These are phyloP conservation scores for Idaea dimidiata DNA, from an alignment of 2,888 invertebrate genomes.

Conservation along the genomic window DNA sequence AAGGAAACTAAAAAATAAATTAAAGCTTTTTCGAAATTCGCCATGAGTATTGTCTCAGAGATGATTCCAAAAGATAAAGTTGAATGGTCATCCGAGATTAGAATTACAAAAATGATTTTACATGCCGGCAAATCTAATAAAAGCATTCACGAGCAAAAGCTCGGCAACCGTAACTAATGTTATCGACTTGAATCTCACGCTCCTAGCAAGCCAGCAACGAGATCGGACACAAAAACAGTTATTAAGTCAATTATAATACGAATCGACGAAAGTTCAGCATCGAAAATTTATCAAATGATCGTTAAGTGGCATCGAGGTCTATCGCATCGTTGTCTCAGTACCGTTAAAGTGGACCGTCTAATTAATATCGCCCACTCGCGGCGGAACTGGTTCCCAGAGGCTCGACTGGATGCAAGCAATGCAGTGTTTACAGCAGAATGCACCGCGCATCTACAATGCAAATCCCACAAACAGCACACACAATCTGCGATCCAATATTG, in stretches of 20 bases:
- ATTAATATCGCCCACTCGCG: slow-evolving; percentile 73
- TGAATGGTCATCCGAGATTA: slow-evolving; percentile 5
- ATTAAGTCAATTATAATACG: slow-evolving; percentile 52
- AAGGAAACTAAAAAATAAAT: background rate
- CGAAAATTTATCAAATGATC: slow-evolving; percentile 65
- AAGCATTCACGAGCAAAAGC: slow-evolving; percentile 35
- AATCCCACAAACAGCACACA: slow-evolving; percentile 63
- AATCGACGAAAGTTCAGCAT: slow-evolving; percentile 50
- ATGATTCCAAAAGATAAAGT: background rate
- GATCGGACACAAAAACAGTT: slow-evolving; percentile 40
- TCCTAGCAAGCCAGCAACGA: slow-evolving; percentile 36
- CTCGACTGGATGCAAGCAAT: slow-evolving; percentile 20
- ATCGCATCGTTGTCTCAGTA: slow-evolving; percentile 44
- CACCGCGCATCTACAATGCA: slow-evolving; percentile 74
- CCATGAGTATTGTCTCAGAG: background rate
- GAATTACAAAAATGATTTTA: slow-evolving; percentile 19
- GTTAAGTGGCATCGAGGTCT: slow-evolving; percentile 51
- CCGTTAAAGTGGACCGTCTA: slow-evolving; percentile 61
- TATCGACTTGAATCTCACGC: slow-evolving; percentile 42
- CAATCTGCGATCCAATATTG: slow-evolving; percentile 61
- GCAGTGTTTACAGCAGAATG: slow-evolving; percentile 54
- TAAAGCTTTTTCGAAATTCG: background rate
- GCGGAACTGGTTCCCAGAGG: slow-evolving; percentile 55
- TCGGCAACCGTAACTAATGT: slow-evolving; percentile 41
- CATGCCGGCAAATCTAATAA: slow-evolving; percentile 30